These are phyloP conservation scores for Darevskia mixta DNA, from an alignment of 2,797 vertebrate species.

Conservation along the genomic window DNA sequence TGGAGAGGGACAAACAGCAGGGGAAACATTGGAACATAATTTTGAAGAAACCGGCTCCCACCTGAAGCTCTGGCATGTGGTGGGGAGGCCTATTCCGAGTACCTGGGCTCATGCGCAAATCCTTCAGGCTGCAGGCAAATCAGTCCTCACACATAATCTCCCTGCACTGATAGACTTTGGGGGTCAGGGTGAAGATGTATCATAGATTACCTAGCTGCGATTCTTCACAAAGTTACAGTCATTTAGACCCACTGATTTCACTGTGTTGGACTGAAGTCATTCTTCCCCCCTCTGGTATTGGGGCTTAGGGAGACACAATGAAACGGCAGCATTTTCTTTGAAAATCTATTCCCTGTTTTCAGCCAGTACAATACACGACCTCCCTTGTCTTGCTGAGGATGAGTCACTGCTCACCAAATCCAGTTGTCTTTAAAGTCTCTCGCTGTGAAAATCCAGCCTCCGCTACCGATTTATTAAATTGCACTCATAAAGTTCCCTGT, in stretches of 20 bases:
- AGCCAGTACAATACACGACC: neutral
- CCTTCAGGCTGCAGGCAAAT: too few relatives aligned
- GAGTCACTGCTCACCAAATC: neutral
- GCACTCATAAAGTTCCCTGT: conserved; percentile 52
- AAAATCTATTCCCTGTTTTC: neutral
- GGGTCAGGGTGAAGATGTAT: neutral
- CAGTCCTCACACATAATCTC: neutral
- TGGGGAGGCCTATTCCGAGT: too few relatives aligned
- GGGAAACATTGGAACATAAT: neutral
- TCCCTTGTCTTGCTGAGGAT: neutral
- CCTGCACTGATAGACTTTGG: neutral
- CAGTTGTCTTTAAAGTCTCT: neutral
- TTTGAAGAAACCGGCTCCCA: neutral
- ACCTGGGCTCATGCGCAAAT: too few relatives aligned
- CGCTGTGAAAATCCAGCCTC: neutral
- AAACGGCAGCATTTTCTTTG: neutral
- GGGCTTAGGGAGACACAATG: neutral
- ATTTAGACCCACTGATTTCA: neutral
- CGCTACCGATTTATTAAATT: conserved; percentile 68
- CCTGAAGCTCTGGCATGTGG: too few relatives aligned
- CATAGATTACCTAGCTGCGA: neutral
- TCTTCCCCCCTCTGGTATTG: neutral
- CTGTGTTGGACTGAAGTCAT: neutral
- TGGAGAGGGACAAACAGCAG: neutral
- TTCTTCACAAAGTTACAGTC: neutral